A percentile compares a stretch with the other conserved stretches of the same genome.
These are phyloP conservation scores for Noctua janthe DNA, from an alignment of 2,888 invertebrate species.

Conservation along the genomic window DNA sequence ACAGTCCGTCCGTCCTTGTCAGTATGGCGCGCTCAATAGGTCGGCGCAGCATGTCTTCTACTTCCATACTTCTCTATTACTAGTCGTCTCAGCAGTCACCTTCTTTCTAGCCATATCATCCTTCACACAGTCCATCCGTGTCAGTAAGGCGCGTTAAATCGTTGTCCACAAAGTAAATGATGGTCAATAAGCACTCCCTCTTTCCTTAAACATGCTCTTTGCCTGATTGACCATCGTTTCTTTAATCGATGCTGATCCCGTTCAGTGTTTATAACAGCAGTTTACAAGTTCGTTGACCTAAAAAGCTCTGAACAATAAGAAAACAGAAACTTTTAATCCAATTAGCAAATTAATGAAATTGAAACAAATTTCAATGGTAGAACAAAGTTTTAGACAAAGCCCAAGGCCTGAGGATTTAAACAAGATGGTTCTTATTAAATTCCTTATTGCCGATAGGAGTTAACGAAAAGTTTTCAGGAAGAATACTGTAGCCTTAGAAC, in stretches of 20 bases:
- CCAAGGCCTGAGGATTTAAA: slow-evolving; percentile 11
- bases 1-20: neutral
- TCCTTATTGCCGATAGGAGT: slow-evolving; percentile 6
- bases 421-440: slow-evolving; percentile 29
- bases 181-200: no score
- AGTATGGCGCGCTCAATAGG: no score
- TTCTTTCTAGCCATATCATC: neutral
- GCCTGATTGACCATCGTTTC: neutral
- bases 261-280: neutral
- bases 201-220: no score
- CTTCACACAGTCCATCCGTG: neutral
- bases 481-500: neutral
- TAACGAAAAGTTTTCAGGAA: neutral
- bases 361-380: slow-evolving; percentile 40
- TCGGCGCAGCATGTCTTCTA: neutral
- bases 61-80: neutral
- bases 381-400: slow-evolving; percentile 38
- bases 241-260: neutral
- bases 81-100: neutral
- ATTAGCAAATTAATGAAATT: slow-evolving; percentile 50
- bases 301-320: slow-evolving; percentile 13
- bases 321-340: slow-evolving; percentile 39
- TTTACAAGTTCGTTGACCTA: neutral
- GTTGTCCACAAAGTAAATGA: no score
- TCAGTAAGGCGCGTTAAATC: no score